These are phyloP conservation scores for Drosophila rubida DNA, from an alignment of 2,888 invertebrate genomes.

Conservation along the genomic window DNA sequence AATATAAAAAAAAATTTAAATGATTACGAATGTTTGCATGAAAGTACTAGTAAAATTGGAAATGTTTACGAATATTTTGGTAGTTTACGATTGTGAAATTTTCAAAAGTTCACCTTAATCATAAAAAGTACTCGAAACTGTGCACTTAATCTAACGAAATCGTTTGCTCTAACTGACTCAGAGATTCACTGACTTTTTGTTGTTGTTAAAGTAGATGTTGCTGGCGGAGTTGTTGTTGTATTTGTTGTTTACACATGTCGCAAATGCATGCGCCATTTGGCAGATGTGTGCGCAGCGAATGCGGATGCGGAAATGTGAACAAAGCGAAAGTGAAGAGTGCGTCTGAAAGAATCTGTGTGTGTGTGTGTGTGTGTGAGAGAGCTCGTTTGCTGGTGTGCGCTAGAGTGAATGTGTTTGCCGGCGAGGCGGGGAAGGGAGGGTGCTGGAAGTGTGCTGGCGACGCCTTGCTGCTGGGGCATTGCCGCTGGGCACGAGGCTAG, in stretches of 20 bases:
- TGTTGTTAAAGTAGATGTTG: slow-evolving; percentile 6
- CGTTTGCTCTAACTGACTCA: not conserved
- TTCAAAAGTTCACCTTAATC: no score
- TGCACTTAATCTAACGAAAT: no score
- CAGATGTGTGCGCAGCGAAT: slow-evolving; percentile 46
- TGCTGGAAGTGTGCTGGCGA: not conserved
- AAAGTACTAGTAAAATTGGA: no score
- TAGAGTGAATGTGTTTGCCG: not conserved
- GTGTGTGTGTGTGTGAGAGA: slow-evolving; percentile 10
- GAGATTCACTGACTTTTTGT: slow-evolving; percentile 2
- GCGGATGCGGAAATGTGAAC: slow-evolving; percentile 58
- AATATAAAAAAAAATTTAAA: no score
- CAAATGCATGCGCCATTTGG: slow-evolving; percentile 67
- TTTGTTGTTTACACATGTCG: slow-evolving; percentile 62
- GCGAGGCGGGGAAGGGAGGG: not conserved
- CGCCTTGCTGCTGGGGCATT: slow-evolving; percentile 17
- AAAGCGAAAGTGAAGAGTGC: slow-evolving; percentile 58
- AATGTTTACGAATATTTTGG: no score
- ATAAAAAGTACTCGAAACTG: no score
- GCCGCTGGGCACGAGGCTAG: slow-evolving; percentile 55
- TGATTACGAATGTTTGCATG: no score
- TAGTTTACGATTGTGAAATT: no score
- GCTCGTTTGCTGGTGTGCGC: not conserved
- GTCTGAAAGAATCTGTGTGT: slow-evolving; percentile 9
- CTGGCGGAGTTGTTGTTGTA: slow-evolving; percentile 33